These are phyloP conservation scores for Oncorhynchus tshawytscha DNA, from an alignment of 2,113 vertebrate genomes.

Conservation along the genomic window DNA sequence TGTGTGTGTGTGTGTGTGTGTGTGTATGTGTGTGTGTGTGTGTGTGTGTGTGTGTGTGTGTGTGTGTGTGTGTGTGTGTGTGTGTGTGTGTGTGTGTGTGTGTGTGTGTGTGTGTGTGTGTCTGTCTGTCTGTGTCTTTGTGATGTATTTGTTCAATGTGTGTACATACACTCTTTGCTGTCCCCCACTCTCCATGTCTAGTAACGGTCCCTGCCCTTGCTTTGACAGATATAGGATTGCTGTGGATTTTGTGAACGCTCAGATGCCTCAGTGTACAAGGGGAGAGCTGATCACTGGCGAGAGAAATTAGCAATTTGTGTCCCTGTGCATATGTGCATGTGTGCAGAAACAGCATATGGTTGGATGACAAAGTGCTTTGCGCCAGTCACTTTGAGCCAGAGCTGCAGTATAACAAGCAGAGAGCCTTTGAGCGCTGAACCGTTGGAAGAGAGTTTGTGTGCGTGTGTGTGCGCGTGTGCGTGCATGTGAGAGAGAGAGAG, in stretches of 20 bases:
- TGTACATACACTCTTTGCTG: background rate
- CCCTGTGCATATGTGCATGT: background rate
- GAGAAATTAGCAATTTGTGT: slow-evolving; percentile 11
- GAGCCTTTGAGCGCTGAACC: slow-evolving; percentile 28
- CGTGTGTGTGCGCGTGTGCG: no score
- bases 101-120: no score
- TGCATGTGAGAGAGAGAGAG: background rate
- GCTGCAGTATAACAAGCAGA: slow-evolving; percentile 53
- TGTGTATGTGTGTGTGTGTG: no score
- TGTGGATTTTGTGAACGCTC: background rate
- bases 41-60: no score
- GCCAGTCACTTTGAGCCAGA: slow-evolving; percentile 37
- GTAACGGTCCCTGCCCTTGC: background rate
- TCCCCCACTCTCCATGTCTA: background rate
- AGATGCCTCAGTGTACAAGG: background rate
- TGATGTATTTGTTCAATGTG: background rate
- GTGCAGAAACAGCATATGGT: slow-evolving; percentile 44
- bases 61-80: no score
- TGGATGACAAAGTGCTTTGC: slow-evolving; percentile 38
- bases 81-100: no score
- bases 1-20: no score
- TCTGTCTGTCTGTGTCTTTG: background rate
- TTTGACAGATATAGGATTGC: background rate
- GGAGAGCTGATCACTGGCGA: background rate
- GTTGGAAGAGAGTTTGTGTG: background rate